Conservation (phyloP, 2,888 invertebrate genomes). For the Acleris laterana region DNA sequence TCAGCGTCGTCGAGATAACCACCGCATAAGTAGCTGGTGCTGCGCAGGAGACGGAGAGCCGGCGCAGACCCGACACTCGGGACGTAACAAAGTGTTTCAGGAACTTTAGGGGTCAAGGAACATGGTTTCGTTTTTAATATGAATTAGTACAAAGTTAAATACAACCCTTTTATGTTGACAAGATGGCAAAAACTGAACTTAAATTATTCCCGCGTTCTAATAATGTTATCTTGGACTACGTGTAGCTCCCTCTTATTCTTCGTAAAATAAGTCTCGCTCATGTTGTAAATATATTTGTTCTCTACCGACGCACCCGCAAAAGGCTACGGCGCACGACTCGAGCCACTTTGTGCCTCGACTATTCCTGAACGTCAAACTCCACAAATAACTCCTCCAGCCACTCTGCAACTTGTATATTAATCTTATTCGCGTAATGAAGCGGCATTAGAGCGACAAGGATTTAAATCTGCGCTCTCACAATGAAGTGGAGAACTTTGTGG, state of each 20-base stretch:
- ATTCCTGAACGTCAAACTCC: constrained; percentile 5
- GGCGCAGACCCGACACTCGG: background rate
- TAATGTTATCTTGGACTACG: no score
- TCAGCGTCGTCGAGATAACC: constrained; percentile 5
- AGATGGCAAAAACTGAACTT: no score
- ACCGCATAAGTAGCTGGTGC: constrained; percentile 4
- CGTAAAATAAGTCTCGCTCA: background rate
- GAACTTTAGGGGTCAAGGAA: background rate
- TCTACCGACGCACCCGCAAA: background rate
- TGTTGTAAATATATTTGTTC: background rate
- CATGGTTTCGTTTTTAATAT: no score
- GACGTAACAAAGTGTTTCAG: background rate
- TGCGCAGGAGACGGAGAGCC: background rate
- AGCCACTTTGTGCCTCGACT: background rate
- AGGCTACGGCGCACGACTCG: background rate
- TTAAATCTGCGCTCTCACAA: background rate
- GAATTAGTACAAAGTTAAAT: no score
- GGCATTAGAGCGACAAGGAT: constrained; percentile 3
- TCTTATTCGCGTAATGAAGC: constrained; percentile 23
- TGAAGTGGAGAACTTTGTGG: constrained; percentile 7
- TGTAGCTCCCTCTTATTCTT: background rate
- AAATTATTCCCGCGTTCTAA: no score
- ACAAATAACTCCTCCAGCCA: background rate
- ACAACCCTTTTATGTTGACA: no score
- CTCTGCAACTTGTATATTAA: constrained; percentile 3